Base-by-base conservation (phyloP, 1,140 invertebrate genomes). In the Caenorhabditis remanei region DNA sequence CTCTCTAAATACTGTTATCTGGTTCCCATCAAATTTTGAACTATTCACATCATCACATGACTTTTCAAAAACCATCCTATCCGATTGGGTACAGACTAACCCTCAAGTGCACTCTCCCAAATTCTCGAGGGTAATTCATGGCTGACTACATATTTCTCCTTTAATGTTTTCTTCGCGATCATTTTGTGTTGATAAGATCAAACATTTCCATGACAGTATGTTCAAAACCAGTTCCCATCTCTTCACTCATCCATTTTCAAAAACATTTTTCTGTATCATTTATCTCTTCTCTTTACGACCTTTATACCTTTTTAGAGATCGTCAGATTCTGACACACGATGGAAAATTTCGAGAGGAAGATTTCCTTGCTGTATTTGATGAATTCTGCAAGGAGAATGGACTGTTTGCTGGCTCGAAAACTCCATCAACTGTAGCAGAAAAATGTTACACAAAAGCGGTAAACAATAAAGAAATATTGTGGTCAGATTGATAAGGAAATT, bases 261-360 rank as follows among this genome's bases (percentile, higher is more conserved):
- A 65, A 65, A 32, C 21, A 40, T 65, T 65, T 65, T 16, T 65
- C 32, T 41, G 7, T 32, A 32, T 32, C 32, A 32, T 32, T 32
- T 32, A 32, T 32, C 32, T 32, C 32, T 32, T 32, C 32, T 32
- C 32, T 32, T 32, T 32, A 5, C 19, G 46, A 79, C 46, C 71
- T 79, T 50, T 50, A 46, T 41, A 79, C 46, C 71, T 50, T n/a
- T 79, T 4, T 41, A 79, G 71, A 79, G 71, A 79, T 21, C 71
- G 71, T 50, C 71, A 79, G 40, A 79, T 79, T 50, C 46, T 79
- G 46, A 79, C 71, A 8, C 71, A 79, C n/a, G 71, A 79, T n/a
- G 71, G 71, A 50, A 79, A 79, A n/a, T 79, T 79, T 43, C 71
- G 71, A 79, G 71, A 79, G n/a, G 71, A 79, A 50, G 71, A 79